Percentiles rank a stretch among this genome's conserved stretches.
Conservation (phyloP, 1,140 invertebrate genomes). For the Ceratina calcarata region DNA sequence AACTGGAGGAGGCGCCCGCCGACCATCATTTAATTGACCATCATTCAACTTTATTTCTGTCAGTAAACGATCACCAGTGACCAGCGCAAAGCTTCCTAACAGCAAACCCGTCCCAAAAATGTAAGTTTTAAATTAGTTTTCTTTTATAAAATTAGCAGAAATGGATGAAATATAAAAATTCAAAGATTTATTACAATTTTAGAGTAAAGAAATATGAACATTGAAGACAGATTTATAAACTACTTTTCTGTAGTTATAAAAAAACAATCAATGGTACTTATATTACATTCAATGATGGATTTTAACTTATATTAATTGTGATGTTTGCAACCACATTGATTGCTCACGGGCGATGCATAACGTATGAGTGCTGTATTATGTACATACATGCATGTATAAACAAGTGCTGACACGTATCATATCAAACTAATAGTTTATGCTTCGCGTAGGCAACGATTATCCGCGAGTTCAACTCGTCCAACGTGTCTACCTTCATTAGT, state of each 20-base stretch:
- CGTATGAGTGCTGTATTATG: no score
- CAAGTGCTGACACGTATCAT: background rate
- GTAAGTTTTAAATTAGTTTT: background rate
- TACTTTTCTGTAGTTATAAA: no score
- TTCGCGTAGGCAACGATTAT: slow-evolving; percentile 7
- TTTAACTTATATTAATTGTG: no score
- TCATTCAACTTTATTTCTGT: background rate
- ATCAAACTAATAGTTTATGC: slow-evolving; percentile 35
- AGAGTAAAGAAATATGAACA: no score
- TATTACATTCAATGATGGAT: no score
- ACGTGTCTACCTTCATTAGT: no score
- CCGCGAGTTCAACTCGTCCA: background rate
- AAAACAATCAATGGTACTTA: no score
- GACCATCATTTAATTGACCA: slow-evolving; percentile 5
- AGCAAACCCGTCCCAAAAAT: background rate
- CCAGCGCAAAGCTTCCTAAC: background rate
- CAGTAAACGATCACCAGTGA: background rate
- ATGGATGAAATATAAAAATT: no score
- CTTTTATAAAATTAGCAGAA: no score
- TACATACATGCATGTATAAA: background rate
- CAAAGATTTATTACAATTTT: no score
- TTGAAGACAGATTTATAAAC: no score
- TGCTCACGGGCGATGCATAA: background rate
- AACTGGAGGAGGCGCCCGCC: slow-evolving; percentile 18
- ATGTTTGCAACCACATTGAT: no score